phyloP scores from a whole-genome alignment of 2,888 invertebrate species.

The Caradrina kadenii region DNA sequence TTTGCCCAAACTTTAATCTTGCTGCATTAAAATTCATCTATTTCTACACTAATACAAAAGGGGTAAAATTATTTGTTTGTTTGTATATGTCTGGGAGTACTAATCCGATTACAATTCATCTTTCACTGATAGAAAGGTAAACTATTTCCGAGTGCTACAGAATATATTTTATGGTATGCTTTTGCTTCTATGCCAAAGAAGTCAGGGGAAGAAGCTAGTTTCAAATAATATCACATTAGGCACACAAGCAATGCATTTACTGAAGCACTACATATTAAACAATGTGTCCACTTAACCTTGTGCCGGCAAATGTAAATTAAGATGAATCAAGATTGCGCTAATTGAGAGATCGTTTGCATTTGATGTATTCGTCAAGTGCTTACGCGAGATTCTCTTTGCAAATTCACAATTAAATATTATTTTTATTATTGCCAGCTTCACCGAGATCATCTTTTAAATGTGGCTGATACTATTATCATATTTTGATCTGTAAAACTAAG shows the following conservation, averaged over 20 bases:
- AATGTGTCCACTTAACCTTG: conserved; percentile 44
- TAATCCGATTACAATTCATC: too few relatives aligned
- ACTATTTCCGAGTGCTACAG: too few relatives aligned
- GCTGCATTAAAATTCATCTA: not conserved
- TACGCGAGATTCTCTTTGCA: conserved; percentile 18
- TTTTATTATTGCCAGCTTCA: not conserved
- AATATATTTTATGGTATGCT: too few relatives aligned
- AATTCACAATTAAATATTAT: not conserved
- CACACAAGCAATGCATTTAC: not conserved
- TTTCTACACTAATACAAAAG: too few relatives aligned
- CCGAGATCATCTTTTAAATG: not conserved
- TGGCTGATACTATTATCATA: not conserved
- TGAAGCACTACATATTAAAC: not conserved
- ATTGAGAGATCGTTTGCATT: conserved; percentile 36
- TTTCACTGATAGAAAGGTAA: too few relatives aligned
- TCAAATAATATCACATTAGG: not conserved
- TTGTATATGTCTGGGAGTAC: too few relatives aligned
- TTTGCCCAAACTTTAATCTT: not conserved
- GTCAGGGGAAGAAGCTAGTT: not conserved
- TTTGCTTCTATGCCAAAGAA: too few relatives aligned
- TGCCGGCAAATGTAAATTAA: conserved; percentile 4
- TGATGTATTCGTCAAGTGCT: conserved; percentile 19
- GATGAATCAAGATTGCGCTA: conserved; percentile 28
- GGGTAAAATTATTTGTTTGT: too few relatives aligned
- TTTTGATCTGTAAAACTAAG: not conserved